Conservation (phyloP, 2,797 vertebrate genomes). For the Loris lydekkerianus region DNA sequence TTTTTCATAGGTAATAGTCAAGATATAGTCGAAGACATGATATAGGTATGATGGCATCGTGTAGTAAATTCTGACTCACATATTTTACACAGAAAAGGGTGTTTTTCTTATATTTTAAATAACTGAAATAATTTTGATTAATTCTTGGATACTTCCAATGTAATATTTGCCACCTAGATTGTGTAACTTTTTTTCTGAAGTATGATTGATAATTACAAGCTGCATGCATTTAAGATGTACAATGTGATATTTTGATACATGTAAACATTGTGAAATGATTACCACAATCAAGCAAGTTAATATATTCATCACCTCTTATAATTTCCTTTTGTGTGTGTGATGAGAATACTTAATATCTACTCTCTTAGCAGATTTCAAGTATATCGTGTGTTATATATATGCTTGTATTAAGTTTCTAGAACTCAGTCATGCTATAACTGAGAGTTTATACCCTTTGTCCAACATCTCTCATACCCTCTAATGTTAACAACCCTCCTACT, state of each 20-base stretch:
- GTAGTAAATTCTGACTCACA: background rate
- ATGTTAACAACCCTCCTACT: background rate
- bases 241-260: background rate
- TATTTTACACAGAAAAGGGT: background rate
- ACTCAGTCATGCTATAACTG: background rate
- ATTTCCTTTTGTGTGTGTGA: background rate
- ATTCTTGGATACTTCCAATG: background rate
- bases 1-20: background rate
- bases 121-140: conserved; percentile 9
- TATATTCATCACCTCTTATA: background rate
- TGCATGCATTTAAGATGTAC: background rate
- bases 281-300: background rate
- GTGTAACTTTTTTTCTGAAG: background rate
- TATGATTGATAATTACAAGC: background rate
- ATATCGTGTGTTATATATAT: background rate
- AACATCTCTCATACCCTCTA: background rate
- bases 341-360: background rate
- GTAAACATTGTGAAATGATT: background rate
- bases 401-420: background rate
- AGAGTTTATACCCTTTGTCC: background rate
- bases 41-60: background rate
- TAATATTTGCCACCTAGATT: background rate
- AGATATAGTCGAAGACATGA: background rate
- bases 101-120: background rate
- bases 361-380: background rate